Percentiles rank a stretch among this genome's conserved stretches.
These are phyloP conservation scores for Lamprotornis superbus DNA, from an alignment of 2,113 vertebrate genomes.

Conservation along the genomic window DNA sequence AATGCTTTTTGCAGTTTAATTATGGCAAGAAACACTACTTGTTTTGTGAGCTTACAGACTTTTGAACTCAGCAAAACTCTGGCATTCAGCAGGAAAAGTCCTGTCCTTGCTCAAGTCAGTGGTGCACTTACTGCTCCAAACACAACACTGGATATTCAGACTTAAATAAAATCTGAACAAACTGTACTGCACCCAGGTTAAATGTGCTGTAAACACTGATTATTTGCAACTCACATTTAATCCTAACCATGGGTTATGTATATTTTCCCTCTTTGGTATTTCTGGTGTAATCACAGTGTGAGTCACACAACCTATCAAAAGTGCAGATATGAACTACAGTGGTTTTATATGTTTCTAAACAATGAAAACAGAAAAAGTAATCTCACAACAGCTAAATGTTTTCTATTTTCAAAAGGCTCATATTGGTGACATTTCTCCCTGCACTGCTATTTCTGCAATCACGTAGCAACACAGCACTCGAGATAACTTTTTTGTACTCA, in stretches of 20 bases:
- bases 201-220: slow-evolving; percentile 60
- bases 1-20: slow-evolving; percentile 42
- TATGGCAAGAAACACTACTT: slow-evolving; percentile 22
- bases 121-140: slow-evolving; percentile 14
- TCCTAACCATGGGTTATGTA: slow-evolving; percentile 62
- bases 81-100: background rate
- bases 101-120: slow-evolving; percentile 40
- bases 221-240: slow-evolving; percentile 48
- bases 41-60: slow-evolving; percentile 46
- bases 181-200: slow-evolving; percentile 40
- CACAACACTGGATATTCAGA: slow-evolving; percentile 18
- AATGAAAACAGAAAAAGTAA: slow-evolving; percentile 55
- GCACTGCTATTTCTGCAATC: slow-evolving; percentile 62
- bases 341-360: slow-evolving; percentile 37
- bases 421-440: slow-evolving; percentile 67
- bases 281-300: slow-evolving; percentile 58
- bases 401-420: slow-evolving; percentile 68
- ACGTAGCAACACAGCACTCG: slow-evolving; percentile 66
- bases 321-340: slow-evolving; percentile 44
- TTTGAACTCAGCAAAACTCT: slow-evolving; percentile 46
- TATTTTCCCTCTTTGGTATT: slow-evolving; percentile 47
- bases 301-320: slow-evolving; percentile 67
- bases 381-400: slow-evolving; percentile 52
- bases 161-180: slow-evolving; percentile 40
- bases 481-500: slow-evolving; percentile 67